Evolutionary conservation across 2,888 invertebrate genomes (phyloP).

Genomic region (Stomorhina lunata): DNA sequence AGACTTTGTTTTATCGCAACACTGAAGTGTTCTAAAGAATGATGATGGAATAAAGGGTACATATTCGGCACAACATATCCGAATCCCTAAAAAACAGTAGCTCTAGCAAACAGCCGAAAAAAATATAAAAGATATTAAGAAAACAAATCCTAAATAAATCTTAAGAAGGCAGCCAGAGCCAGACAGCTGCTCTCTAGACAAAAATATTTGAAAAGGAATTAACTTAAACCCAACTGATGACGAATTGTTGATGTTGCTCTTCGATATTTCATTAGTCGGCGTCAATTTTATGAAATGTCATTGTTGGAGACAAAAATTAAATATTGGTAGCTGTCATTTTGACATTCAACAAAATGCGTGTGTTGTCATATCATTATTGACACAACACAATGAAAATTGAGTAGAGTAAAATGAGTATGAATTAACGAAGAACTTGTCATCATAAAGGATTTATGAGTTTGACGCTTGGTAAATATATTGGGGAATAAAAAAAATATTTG

Average conservation of each 20-base stretch:
- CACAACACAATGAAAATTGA: neutral
- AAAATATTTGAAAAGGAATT: slow-evolving; percentile 47
- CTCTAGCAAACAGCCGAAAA: neutral
- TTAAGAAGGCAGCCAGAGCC: slow-evolving; percentile 52
- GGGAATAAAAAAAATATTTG: slow-evolving; percentile 34
- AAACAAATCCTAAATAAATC: slow-evolving; percentile 53
- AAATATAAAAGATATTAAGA: neutral
- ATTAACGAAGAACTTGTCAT: slow-evolving; percentile 34
- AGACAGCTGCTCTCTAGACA: slow-evolving; percentile 48
- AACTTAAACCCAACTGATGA: slow-evolving; percentile 24
- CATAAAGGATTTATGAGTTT: slow-evolving; percentile 44
- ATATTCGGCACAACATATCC: too few species aligned
- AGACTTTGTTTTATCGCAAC: slow-evolving; percentile 35
- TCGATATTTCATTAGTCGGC: neutral
- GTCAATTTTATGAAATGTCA: slow-evolving; percentile 41
- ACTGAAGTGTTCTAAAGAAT: too few species aligned
- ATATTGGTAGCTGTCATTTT: slow-evolving; percentile 53
- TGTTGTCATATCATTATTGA: slow-evolving; percentile 36
- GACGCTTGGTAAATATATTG: neutral
- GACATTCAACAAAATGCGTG: slow-evolving; percentile 32
- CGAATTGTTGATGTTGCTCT: slow-evolving; percentile 28
- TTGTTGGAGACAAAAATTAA: slow-evolving; percentile 42
- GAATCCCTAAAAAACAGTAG: too few species aligned
- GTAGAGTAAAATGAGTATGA: neutral
- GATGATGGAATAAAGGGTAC: too few species aligned